Percentiles rank a stretch among this genome's conserved stretches.
These are phyloP conservation scores for Athrips mouffetella DNA, from an alignment of 2,888 invertebrate genomes.

Conservation along the genomic window DNA sequence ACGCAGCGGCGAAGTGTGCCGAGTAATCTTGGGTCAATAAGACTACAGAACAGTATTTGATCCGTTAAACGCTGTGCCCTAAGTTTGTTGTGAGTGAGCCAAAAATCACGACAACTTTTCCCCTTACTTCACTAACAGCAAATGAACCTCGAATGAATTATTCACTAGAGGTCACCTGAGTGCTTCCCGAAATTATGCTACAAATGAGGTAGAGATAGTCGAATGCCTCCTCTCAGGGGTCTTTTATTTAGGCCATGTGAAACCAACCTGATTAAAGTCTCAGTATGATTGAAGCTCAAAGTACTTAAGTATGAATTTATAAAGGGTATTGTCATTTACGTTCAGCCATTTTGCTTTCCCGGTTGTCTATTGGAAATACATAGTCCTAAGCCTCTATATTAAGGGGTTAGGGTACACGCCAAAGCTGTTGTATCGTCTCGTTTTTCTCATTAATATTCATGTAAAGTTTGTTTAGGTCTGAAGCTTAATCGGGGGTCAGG, in stretches of 20 bases:
- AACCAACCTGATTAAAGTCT: no score
- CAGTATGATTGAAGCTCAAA: no score
- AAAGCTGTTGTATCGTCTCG: slow-evolving; percentile 10
- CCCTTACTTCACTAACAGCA: no score
- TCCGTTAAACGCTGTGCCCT: no score
- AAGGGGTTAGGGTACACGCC: not conserved
- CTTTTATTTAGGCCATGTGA: not conserved
- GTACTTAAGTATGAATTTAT: no score
- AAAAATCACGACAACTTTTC: no score
- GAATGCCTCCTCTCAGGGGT: not conserved
- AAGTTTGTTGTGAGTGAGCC: no score
- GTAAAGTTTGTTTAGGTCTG: slow-evolving; percentile 18
- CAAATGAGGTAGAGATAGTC: slow-evolving; percentile 13
- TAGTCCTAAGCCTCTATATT: not conserved
- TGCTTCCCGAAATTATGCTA: slow-evolving; percentile 23
- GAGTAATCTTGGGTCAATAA: no score
- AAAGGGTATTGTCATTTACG: not conserved
- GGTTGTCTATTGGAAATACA: slow-evolving; percentile 1
- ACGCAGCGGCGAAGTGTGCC: no score
- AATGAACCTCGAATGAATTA: slow-evolving; percentile 29
- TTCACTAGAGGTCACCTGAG: slow-evolving; percentile 30
- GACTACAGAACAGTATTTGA: no score
- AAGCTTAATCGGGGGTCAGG: slow-evolving; percentile 13
- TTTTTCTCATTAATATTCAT: slow-evolving; percentile 18
- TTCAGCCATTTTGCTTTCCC: not conserved